phyloP scores from a whole-genome alignment of 2,113 vertebrate species.

The Ursus arctos region DNA sequence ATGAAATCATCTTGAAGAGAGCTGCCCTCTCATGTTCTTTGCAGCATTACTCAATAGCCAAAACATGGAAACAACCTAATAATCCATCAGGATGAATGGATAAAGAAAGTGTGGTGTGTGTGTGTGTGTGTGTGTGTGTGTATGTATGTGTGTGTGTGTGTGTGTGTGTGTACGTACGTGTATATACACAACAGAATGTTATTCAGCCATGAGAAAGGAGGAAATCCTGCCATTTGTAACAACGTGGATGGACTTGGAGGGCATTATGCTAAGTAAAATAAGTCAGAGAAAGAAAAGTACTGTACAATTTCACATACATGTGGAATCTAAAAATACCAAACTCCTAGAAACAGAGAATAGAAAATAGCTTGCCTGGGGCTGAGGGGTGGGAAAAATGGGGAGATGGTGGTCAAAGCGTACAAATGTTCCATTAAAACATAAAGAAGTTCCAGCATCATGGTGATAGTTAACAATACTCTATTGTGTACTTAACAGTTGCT shows the following conservation, averaged over 20 bases:
- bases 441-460: not conserved
- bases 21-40: not conserved
- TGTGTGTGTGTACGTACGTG: not conserved
- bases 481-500: not conserved
- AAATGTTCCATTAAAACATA: not conserved
- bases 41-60: not conserved
- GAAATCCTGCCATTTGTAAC: not conserved
- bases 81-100: not conserved
- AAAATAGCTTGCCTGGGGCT: not conserved
- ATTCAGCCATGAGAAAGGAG: not conserved
- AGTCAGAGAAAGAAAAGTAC: not conserved
- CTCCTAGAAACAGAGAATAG: not conserved
- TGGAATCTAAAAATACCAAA: not conserved
- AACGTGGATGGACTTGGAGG: not conserved
- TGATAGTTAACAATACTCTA: not conserved
- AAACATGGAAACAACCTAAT: not conserved
- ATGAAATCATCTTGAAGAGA: not conserved
- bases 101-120: not conserved
- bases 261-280: not conserved
- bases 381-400: not conserved
- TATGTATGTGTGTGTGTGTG: not conserved
- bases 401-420: not conserved
- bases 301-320: not conserved
- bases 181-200: not conserved
- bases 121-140: not conserved